These are phyloP conservation scores for Stigmatopora nigra DNA, from an alignment of 2,113 vertebrate species.

Conservation along the genomic window DNA sequence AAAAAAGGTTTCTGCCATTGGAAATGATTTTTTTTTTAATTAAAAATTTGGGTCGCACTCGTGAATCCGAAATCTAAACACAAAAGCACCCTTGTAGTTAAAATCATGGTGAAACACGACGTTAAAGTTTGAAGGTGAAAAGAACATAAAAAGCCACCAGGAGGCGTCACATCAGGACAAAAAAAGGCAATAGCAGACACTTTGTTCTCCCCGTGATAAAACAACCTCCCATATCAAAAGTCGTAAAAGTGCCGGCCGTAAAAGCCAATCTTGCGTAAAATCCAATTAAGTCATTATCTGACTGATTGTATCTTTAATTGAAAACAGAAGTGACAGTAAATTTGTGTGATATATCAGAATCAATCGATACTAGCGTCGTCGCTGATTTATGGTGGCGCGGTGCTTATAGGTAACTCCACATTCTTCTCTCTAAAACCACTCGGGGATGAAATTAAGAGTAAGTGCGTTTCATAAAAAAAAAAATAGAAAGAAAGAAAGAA, in stretches of 20 bases:
- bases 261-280: constrained; percentile 99
- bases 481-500: no score
- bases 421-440: constrained; percentile 99
- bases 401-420: constrained; percentile 99
- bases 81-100: not conserved
- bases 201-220: constrained; percentile 81
- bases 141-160: not conserved
- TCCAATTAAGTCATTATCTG: constrained; percentile 99
- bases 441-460: constrained; percentile 99
- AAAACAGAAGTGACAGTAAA: constrained; percentile 99
- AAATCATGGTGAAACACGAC: not conserved
- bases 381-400: constrained; percentile 99
- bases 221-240: constrained; percentile 99
- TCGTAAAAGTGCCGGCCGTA: constrained; percentile 98
- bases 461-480: constrained; percentile 98
- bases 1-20: no score
- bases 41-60: no score
- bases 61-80: no score
- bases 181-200: constrained; percentile 70
- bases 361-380: constrained; percentile 95
- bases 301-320: constrained; percentile 99
- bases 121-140: not conserved
- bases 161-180: constrained; percentile 29
- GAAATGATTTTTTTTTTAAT: no score
- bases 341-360: constrained; percentile 99